phyloP scores from a whole-genome alignment of 2,888 invertebrate species.

The Pristionchus entomophagus region DNA sequence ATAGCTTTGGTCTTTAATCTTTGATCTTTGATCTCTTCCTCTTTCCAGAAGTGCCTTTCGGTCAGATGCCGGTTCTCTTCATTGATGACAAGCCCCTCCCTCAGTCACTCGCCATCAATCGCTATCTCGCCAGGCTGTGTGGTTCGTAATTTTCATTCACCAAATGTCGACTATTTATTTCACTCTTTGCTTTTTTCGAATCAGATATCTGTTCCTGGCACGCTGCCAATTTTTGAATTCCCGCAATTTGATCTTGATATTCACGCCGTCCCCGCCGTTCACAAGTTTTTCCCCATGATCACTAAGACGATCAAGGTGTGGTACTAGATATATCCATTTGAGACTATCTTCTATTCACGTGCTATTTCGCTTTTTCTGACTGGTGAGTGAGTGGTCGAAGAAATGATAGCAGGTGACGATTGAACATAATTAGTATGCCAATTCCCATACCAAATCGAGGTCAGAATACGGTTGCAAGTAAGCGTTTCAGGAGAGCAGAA shows the following conservation, averaged over 20 bases:
- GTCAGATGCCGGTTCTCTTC: slow-evolving; percentile 16
- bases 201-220: background rate
- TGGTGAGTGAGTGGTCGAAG: no score
- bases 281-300: slow-evolving; percentile 13
- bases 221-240: background rate
- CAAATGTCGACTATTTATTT: background rate
- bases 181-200: background rate
- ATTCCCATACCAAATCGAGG: no score
- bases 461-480: no score
- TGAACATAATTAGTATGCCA: no score
- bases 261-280: background rate
- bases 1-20: no score
- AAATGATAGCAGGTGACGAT: no score
- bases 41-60: slow-evolving; percentile 19
- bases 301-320: background rate
- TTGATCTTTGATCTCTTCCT: slow-evolving; percentile 5
- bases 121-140: slow-evolving; percentile 39
- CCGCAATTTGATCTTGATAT: no score
- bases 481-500: slow-evolving; percentile 52
- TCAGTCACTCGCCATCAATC: slow-evolving; percentile 17
- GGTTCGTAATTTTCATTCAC: background rate
- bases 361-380: background rate
- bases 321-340: background rate
- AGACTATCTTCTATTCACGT: background rate
- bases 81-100: slow-evolving; percentile 1